These are phyloP conservation scores for Tragelaphus buxtoni DNA, from an alignment of 2,113 vertebrate species.

Conservation along the genomic window DNA sequence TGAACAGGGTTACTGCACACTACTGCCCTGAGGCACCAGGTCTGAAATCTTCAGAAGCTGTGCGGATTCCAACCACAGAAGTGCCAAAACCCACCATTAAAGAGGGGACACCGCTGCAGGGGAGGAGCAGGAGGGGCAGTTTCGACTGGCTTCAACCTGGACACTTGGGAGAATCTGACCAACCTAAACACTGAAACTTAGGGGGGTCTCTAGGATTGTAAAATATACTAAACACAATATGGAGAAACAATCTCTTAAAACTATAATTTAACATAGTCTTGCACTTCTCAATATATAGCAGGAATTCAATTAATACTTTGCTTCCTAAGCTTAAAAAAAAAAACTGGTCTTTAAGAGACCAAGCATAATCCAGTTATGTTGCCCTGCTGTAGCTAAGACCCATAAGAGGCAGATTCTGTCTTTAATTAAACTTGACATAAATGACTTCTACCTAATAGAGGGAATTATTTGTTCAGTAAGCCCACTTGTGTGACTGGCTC, in stretches of 20 bases:
- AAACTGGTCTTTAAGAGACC: background rate
- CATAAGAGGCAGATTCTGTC: background rate
- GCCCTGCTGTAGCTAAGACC: background rate
- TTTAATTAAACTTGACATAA: conserved; percentile 24
- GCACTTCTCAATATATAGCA: background rate
- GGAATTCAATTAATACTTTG: background rate
- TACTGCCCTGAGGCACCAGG: background rate
- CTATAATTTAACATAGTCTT: background rate
- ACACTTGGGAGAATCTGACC: background rate
- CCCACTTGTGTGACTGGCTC: background rate
- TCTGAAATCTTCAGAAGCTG: background rate
- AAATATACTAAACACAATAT: background rate
- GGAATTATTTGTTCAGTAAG: background rate
- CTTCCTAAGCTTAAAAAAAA: background rate
- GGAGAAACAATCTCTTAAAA: background rate
- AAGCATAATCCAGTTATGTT: background rate
- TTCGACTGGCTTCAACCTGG: background rate
- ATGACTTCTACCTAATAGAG: background rate
- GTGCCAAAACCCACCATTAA: background rate
- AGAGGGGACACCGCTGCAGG: background rate
- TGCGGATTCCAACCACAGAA: background rate
- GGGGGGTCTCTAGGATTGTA: background rate
- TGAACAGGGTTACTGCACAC: too few species aligned
- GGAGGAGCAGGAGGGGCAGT: background rate
- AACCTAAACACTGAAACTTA: background rate